Percentiles rank a stretch among this genome's conserved stretches.
phyloP scores from a whole-genome alignment of 2,113 vertebrate genomes.

The Epinephelus moara region DNA sequence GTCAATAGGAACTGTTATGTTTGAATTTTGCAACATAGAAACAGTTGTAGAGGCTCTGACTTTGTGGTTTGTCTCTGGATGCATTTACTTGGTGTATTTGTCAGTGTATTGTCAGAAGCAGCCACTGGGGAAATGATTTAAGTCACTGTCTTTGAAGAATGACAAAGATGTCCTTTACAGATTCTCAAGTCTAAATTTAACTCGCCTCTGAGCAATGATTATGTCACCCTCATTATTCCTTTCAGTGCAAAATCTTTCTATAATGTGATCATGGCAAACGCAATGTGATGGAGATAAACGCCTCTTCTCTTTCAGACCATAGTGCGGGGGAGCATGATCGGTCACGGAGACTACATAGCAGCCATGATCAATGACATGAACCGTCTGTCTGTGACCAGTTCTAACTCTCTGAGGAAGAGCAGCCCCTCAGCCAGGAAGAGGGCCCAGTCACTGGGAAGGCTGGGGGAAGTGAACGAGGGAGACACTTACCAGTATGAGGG shows the following conservation, averaged over 20 bases:
- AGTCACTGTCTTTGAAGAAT: conserved; percentile 58
- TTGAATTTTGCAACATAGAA: background rate
- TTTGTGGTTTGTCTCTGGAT: conserved; percentile 10
- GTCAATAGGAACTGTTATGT: conserved; percentile 7
- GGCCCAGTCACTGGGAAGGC: conserved; percentile 92
- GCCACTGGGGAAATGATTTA: conserved; percentile 53
- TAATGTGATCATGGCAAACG: conserved; percentile 44
- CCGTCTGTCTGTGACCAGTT: conserved; percentile 96
- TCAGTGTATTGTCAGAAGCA: conserved; percentile 44
- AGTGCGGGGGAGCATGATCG: conserved; percentile 93
- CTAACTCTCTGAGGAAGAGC: conserved; percentile 93
- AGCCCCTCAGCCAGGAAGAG: conserved; percentile 92
- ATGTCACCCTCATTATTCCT: conserved; percentile 64
- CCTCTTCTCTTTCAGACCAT: conserved; percentile 88
- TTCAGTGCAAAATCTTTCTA: conserved; percentile 49
- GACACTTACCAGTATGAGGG: conserved; percentile 93
- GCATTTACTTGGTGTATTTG: conserved; percentile 44
- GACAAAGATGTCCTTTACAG: conserved; percentile 70
- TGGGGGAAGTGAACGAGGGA: conserved; percentile 91
- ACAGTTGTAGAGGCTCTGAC: conserved; percentile 18
- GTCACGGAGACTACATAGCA: conserved; percentile 93
- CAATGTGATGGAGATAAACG: conserved; percentile 56
- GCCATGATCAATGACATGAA: conserved; percentile 95
- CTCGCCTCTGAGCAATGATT: conserved; percentile 66
- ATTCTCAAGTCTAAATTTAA: conserved; percentile 75